phyloP scores from a whole-genome alignment of 2,888 invertebrate species.

The Drosophila austrosaltans region DNA sequence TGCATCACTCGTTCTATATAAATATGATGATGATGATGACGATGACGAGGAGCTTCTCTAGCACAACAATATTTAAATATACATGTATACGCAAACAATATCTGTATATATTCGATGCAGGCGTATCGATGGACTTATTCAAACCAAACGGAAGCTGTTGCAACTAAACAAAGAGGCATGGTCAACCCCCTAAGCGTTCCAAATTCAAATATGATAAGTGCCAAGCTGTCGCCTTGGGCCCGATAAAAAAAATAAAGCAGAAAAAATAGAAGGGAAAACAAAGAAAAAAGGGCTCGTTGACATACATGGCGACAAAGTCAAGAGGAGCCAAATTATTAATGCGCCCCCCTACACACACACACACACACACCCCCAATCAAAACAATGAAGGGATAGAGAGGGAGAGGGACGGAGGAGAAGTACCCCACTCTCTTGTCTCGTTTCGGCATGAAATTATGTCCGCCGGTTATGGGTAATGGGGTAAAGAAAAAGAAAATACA shows the following conservation, averaged over 20 bases:
- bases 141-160: slow-evolving; percentile 38
- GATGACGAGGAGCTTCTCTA: not conserved
- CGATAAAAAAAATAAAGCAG: slow-evolving; percentile 52
- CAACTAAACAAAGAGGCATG: slow-evolving; percentile 4
- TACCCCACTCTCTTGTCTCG: slow-evolving; percentile 19
- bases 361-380: slow-evolving; percentile 27
- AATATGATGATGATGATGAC: slow-evolving; percentile 16
- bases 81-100: slow-evolving; percentile 4
- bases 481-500: slow-evolving; percentile 46
- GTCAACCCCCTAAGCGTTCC: slow-evolving; percentile 14
- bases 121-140: slow-evolving; percentile 27
- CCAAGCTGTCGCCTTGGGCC: slow-evolving; percentile 62
- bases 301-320: slow-evolving; percentile 54
- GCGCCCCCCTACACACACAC: not conserved
- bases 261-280: slow-evolving; percentile 68
- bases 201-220: slow-evolving; percentile 40
- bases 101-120: not conserved
- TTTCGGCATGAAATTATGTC: slow-evolving; percentile 47
- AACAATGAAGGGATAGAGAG: slow-evolving; percentile 54
- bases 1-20: slow-evolving; percentile 41
- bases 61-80: slow-evolving; percentile 20
- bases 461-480: slow-evolving; percentile 59
- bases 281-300: slow-evolving; percentile 37
- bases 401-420: not conserved
- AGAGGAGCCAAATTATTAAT: slow-evolving; percentile 67